Evolutionary conservation across 2,797 vertebrate species (phyloP).

Genomic region (Hydrocynus forskahlii): DNA sequence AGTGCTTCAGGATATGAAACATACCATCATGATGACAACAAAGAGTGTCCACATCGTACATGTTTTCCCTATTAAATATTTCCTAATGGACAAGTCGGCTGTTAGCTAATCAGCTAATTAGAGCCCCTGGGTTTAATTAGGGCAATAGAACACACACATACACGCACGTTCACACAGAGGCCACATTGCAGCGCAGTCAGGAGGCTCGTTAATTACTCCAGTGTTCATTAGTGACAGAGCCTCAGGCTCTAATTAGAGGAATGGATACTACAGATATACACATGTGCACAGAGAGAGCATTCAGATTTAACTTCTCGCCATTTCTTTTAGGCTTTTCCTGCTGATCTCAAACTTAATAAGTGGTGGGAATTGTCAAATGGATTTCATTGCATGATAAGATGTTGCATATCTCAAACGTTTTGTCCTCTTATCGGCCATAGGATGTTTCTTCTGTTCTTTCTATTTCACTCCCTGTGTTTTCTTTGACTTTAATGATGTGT

Average conservation of each 20-base stretch:
- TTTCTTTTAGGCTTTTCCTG: background rate
- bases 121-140: slow-evolving; percentile 83
- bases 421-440: background rate
- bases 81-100: slow-evolving; percentile 71
- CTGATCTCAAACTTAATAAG: background rate
- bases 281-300: slow-evolving; percentile 30
- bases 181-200: slow-evolving; percentile 71
- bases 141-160: slow-evolving; percentile 47
- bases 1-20: slow-evolving; percentile 75
- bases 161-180: slow-evolving; percentile 46
- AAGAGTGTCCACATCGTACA: slow-evolving; percentile 68
- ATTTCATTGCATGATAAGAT: background rate
- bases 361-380: background rate
- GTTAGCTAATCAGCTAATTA: slow-evolving; percentile 82
- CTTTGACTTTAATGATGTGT: background rate
- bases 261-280: slow-evolving; percentile 27
- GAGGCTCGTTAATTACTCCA: slow-evolving; percentile 81
- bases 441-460: background rate
- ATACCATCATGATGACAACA: slow-evolving; percentile 70
- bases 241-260: slow-evolving; percentile 75
- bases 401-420: background rate
- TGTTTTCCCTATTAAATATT: slow-evolving; percentile 70
- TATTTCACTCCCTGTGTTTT: background rate
- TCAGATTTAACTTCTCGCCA: slow-evolving; percentile 6
- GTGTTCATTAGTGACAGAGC: slow-evolving; percentile 75